Evolutionary conservation across 2,888 invertebrate species (phyloP), one percentile per base, ranked within the genome.

Genomic region (Chrysina gloriosa): DNA sequence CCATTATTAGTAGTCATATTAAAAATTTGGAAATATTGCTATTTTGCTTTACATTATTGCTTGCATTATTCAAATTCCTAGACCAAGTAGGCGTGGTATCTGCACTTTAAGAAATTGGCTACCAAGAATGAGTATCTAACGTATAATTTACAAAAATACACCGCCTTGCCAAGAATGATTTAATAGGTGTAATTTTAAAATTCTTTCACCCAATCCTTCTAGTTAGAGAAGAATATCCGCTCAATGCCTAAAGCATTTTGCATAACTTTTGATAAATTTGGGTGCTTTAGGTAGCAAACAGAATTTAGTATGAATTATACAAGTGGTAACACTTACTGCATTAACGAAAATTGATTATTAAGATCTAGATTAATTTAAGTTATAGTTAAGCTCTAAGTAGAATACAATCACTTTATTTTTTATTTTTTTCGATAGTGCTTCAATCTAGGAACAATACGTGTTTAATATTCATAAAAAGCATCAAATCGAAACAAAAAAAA

Each of bases 401-500:
- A n/a, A n/a, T n/a, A n/a, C n/a, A n/a, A n/a, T n/a, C n/a, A n/a
- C n/a, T n/a, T n/a, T n/a, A n/a, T n/a, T n/a, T n/a, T n/a, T n/a
- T n/a, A n/a, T n/a, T n/a, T n/a, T n/a, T n/a, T n/a, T n/a, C n/a
- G n/a, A n/a, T n/a, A n/a, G n/a, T n/a, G n/a, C n/a, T n/a, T n/a
- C n/a, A n/a, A n/a, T n/a, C n/a, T n/a, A n/a, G n/a, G n/a, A n/a
- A n/a, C n/a, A n/a, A n/a, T n/a, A n/a, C n/a, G n/a, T n/a, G 36
- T 9, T 5, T 9, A 36, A n/a, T 36, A 36, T 36, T 36, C 11
- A 14, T 7, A 2, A 36, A 36, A 36, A 36, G n/a, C n/a, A n/a
- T n/a, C 16, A 14, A 45, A 19, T 2, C 21, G 16, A 45, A 19
- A 54, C 45, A 63, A 66, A 68, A 21, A 56, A 61, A 58, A 65